Evolutionary conservation across 2,888 invertebrate species (phyloP).

Genomic region (Lepetodrilus schrolli): DNA sequence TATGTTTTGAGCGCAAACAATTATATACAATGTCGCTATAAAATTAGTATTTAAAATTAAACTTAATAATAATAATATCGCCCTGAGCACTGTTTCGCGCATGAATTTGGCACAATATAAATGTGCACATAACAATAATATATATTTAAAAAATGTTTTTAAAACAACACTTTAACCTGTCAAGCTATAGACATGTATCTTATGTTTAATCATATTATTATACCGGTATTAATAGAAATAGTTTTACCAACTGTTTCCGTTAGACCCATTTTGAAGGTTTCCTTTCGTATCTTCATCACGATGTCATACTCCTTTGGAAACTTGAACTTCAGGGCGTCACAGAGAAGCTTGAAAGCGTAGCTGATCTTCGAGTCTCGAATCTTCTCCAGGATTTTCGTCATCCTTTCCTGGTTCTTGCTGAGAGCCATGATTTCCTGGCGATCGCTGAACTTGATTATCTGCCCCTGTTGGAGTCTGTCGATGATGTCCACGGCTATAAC

Average conservation of each 20-base stretch:
- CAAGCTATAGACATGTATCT: too few species aligned
- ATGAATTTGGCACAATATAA: too few species aligned
- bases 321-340: constrained; percentile 69
- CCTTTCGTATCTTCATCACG: constrained; percentile 58
- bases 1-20: too few species aligned
- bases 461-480: constrained; percentile 66
- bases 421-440: constrained; percentile 61
- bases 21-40: too few species aligned
- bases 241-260: constrained; percentile 53
- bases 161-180: neutral
- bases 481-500: constrained; percentile 68
- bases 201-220: too few species aligned
- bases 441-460: constrained; percentile 67
- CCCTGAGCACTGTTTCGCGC: too few species aligned
- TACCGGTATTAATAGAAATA: too few species aligned
- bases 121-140: too few species aligned
- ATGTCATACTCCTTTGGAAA: constrained; percentile 63
- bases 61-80: too few species aligned
- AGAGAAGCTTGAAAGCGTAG: constrained; percentile 58
- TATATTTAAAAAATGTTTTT: neutral
- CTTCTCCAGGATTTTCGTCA: constrained; percentile 65
- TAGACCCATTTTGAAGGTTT: constrained; percentile 60
- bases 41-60: too few species aligned
- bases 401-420: constrained; percentile 59
- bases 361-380: constrained; percentile 53